A percentile compares a stretch with the other conserved stretches of the same genome.
These are phyloP conservation scores for Gasteruption jaculator DNA, from an alignment of 2,888 invertebrate genomes.

Conservation along the genomic window DNA sequence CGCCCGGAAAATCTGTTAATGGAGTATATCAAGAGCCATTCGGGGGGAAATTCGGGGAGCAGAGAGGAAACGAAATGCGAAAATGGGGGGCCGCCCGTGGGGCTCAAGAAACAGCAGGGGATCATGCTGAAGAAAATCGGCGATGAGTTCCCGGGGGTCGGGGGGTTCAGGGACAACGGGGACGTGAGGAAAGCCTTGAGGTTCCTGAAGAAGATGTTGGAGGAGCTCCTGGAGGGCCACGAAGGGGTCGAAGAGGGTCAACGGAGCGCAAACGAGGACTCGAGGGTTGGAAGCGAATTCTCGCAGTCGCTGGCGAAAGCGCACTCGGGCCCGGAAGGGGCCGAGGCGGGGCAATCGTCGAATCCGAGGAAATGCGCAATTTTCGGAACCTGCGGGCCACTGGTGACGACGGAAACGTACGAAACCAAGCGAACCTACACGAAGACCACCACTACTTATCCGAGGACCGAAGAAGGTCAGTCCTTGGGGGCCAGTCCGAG, in stretches of 20 bases:
- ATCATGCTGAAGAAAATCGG: background rate
- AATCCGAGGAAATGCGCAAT: too few relatives aligned
- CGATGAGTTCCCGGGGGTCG: background rate
- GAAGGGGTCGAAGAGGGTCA: too few relatives aligned
- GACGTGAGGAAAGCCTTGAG: background rate
- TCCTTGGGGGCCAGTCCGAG: conserved; percentile 5
- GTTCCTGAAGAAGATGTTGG: background rate
- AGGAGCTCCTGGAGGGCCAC: too few relatives aligned
- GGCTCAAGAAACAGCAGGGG: background rate
- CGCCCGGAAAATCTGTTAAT: conserved; percentile 28
- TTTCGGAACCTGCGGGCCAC: background rate
- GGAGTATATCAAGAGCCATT: conserved; percentile 29
- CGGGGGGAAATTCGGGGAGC: background rate
- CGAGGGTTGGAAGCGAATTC: too few relatives aligned
- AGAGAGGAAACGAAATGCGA: background rate
- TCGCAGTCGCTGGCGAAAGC: too few relatives aligned
- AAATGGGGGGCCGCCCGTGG: background rate
- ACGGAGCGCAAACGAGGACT: too few relatives aligned
- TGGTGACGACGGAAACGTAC: background rate
- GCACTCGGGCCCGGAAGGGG: too few relatives aligned
- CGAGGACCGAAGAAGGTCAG: conserved; percentile 7
- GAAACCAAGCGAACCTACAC: conserved; percentile 10
- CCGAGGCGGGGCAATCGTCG: too few relatives aligned
- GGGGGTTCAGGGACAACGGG: background rate
- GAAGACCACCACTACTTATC: background rate